Evolutionary conservation across 2,888 invertebrate genomes (phyloP).

Genomic region (Caenorhabditis doughertyi): DNA sequence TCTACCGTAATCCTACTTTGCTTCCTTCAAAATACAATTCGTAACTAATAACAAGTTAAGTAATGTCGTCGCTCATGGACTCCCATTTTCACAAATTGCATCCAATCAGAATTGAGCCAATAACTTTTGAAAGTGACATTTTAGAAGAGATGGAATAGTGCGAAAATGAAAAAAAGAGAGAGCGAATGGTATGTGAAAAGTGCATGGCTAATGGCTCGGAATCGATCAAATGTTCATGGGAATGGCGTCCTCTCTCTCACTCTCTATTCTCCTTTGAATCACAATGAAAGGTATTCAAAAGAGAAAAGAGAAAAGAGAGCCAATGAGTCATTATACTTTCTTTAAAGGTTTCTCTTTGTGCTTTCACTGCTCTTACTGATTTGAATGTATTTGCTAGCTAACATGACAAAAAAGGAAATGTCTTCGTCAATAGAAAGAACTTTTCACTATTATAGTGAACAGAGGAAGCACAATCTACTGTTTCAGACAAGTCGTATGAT

Average conservation of each 20-base stretch:
- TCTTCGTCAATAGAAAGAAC: too few species aligned
- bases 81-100: conserved; percentile 35
- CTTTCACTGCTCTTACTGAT: too few species aligned
- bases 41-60: neutral
- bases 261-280: conserved; percentile 44
- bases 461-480: too few species aligned
- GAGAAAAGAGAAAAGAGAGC: conserved; percentile 3
- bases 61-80: neutral
- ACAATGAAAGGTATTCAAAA: conserved; percentile 28
- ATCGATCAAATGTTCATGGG: conserved; percentile 22
- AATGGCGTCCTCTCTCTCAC: conserved; percentile 1
- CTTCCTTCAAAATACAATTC: neutral
- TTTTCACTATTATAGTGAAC: too few species aligned
- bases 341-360: too few species aligned
- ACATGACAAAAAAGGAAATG: too few species aligned
- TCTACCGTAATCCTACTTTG: neutral
- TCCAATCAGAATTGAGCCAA: conserved; percentile 25
- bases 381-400: too few species aligned
- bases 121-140: neutral
- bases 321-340: too few species aligned
- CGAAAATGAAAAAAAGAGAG: neutral
- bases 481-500: too few species aligned
- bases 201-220: conserved; percentile 49
- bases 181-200: conserved; percentile 25
- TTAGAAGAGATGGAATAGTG: too few species aligned